phyloP scores from a whole-genome alignment of 2,797 vertebrate species.

The Diplodus sargus region DNA sequence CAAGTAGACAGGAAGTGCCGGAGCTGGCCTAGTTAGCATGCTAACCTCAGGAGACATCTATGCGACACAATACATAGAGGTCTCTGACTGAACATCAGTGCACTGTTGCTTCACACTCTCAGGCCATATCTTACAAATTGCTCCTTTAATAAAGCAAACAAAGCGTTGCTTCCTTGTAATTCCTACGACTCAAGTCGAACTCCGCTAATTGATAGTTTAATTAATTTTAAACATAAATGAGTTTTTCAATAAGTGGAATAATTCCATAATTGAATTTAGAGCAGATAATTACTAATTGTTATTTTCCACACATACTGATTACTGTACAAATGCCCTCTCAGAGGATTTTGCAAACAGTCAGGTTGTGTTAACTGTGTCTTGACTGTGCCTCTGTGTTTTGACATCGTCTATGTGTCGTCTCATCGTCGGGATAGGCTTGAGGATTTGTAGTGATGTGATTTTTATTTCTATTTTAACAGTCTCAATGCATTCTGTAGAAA shows the following conservation, averaged over 20 bases:
- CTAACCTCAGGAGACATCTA: no score
- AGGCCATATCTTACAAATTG: no score
- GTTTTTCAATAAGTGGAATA: neutral
- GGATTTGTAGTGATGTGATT: slow-evolving; percentile 30
- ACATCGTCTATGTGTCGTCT: neutral
- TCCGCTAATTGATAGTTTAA: neutral
- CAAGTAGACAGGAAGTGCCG: no score
- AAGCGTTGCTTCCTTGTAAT: neutral
- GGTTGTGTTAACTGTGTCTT: slow-evolving; percentile 11
- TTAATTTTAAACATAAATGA: neutral
- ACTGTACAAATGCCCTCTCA: neutral
- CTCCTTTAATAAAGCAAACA: neutral
- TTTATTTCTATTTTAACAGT: neutral
- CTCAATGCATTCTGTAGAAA: slow-evolving; percentile 12
- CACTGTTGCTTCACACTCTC: no score
- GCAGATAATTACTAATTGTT: slow-evolving; percentile 7
- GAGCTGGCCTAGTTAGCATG: no score
- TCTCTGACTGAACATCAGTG: no score
- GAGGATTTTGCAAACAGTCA: slow-evolving; percentile 1
- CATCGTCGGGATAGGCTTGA: slow-evolving; percentile 5
- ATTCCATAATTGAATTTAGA: neutral
- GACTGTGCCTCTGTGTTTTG: slow-evolving; percentile 2
- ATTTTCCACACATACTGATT: neutral
- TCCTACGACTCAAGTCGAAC: neutral
- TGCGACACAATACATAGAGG: no score